phyloP scores from a whole-genome alignment of 23 tunicate genomes.

The Oikopleura dioica region DNA sequence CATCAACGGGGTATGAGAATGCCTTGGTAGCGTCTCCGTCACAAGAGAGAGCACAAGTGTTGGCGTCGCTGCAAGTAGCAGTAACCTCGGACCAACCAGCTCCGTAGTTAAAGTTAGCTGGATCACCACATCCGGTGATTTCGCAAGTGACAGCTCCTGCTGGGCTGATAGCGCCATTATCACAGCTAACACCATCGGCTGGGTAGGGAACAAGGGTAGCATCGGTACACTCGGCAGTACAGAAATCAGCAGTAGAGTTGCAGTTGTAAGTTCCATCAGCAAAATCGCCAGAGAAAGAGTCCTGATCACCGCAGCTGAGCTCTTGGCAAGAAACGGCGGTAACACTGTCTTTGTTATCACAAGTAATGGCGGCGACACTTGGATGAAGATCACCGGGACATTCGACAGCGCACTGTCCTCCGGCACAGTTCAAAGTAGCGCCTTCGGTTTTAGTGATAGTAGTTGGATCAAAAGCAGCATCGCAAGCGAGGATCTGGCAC shows the following conservation, averaged over 20 bases:
- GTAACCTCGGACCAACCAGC: conserved; percentile 5
- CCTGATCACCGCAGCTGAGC: background rate
- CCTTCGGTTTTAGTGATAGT: background rate
- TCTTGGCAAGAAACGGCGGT: background rate
- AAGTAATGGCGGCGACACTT: background rate
- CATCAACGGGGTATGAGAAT: background rate
- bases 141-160: background rate
- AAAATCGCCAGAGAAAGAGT: background rate
- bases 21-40: background rate
- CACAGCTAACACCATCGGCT: background rate
- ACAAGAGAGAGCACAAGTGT: background rate
- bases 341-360: background rate
- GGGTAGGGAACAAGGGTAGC: background rate
- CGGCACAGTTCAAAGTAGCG: background rate
- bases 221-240: background rate
- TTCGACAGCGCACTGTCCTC: background rate
- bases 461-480: background rate
- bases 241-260: background rate
- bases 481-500: background rate
- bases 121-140: background rate
- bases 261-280: no score
- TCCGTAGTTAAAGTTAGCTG: background rate
- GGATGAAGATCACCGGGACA: background rate
- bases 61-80: background rate
- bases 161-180: background rate